Evolutionary conservation across 2,888 invertebrate genomes (phyloP), one percentile per base, ranked within the genome.

Genomic region (Plutella xylostella): DNA sequence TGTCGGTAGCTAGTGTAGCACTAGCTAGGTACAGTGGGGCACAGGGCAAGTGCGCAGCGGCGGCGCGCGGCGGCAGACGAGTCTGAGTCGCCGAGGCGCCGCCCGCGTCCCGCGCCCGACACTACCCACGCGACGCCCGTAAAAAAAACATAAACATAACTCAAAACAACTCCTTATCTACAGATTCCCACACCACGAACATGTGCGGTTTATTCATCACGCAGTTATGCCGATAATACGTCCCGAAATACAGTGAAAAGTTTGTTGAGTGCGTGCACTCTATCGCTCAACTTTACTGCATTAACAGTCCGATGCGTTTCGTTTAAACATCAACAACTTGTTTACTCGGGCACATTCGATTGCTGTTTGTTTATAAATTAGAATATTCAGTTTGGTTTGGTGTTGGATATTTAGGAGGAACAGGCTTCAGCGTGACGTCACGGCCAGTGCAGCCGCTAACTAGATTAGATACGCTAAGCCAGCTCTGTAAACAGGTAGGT

Each of bases 391-490:
- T 68, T 66, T 72, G 71, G 79, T 79, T 80, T 78, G 72, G 76
- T 78, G 78, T 80, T 41, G 41, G 21, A 25, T 31, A n/a, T 77
- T 60, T 56, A 72, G 74, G 68, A 63, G 60, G 58, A 61, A 59
- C 68, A 63, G 68, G 69, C 70, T 71, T 68, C 65, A 51, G 50
- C 48, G 66, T 76, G 79, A 77, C 77, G 76, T 77, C 68, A 66
- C 50, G 51, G 51, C 18, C 11, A n/a, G 20, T 77, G 75, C 72
- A 71, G 14, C 51, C 60, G 55, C 67, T 78, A 79, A 80, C 70
- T 68, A 70, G 78, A 78, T 78, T 77, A 79, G 67, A 65, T 65
- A 71, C 63, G 67, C 58, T 74, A 65, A 76, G 71, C 70, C 68
- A 58, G 56, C 59, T 60, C 52, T 59, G 68, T 68, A 63, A 63